A percentile compares a stretch with the other conserved stretches of the same genome.
phyloP scores from a whole-genome alignment of 1,140 invertebrate species.

The Pseudomyrmex pallidus region DNA sequence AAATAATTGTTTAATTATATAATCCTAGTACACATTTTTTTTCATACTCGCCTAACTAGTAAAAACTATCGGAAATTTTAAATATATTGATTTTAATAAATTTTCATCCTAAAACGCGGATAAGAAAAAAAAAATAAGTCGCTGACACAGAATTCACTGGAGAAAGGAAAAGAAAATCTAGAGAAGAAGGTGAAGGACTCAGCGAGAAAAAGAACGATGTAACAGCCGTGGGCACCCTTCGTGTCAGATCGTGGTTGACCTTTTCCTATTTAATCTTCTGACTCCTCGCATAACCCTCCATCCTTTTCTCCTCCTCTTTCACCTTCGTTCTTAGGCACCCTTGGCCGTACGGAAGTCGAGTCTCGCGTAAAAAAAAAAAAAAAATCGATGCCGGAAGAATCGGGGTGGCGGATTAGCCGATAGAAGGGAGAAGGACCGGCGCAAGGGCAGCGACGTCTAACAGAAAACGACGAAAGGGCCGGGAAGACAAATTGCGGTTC shows the following conservation, averaged over 20 bases:
- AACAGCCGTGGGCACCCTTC: constrained; percentile 46
- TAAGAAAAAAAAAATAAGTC: neutral
- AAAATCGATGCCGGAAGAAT: constrained; percentile 72
- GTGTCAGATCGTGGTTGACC: constrained; percentile 70
- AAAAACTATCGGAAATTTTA: too few relatives aligned
- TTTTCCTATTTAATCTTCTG: constrained; percentile 68
- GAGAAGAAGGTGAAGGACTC: constrained; percentile 27
- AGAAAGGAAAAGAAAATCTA: too few relatives aligned
- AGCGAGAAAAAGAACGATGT: constrained; percentile 22
- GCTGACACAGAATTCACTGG: neutral
- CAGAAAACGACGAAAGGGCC: constrained; percentile 49
- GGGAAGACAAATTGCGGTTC: constrained; percentile 61
- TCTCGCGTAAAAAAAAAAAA: constrained; percentile 47
- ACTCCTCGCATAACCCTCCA: constrained; percentile 58
- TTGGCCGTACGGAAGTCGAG: constrained; percentile 63
- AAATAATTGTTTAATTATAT: too few relatives aligned
- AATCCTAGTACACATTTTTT: too few relatives aligned
- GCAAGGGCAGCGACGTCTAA: constrained; percentile 49
- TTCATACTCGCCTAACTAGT: too few relatives aligned
- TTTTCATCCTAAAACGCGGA: neutral
- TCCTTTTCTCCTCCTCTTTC: constrained; percentile 23
- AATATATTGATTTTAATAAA: too few relatives aligned
- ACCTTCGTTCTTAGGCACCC: constrained; percentile 22
- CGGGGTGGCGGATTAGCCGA: constrained; percentile 52
- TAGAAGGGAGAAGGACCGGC: constrained; percentile 43